These are phyloP conservation scores for Tarsius wallacei DNA, from an alignment of 2,797 vertebrate species.

Conservation along the genomic window DNA sequence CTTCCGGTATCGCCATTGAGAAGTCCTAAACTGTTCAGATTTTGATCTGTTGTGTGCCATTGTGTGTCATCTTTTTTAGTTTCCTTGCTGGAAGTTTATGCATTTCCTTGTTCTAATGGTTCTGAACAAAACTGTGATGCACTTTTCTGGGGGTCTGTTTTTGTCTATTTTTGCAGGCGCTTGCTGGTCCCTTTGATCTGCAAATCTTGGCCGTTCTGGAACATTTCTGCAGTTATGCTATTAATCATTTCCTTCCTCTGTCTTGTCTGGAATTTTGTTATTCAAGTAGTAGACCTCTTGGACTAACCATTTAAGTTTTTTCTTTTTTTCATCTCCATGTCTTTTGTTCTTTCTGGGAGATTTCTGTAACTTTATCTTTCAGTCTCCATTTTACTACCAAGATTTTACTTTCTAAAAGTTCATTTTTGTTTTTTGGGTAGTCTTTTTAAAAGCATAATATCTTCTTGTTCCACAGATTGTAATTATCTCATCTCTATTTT, in stretches of 20 bases:
- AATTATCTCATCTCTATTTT: constrained; percentile 13
- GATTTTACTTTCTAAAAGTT: background rate
- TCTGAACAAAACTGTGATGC: background rate
- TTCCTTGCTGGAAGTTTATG: background rate
- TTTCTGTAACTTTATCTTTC: constrained; percentile 15
- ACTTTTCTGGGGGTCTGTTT: background rate
- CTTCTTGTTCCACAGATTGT: background rate
- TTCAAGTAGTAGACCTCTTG: background rate
- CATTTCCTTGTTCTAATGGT: constrained; percentile 3
- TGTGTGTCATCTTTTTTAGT: background rate
- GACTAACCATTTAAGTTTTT: background rate
- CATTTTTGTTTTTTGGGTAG: background rate
- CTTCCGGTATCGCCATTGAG: background rate
- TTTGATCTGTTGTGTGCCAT: background rate
- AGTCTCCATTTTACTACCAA: constrained; percentile 8
- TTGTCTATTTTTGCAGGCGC: background rate
- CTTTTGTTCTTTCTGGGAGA: background rate
- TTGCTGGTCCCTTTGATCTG: background rate
- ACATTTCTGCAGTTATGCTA: background rate
- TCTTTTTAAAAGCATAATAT: constrained; percentile 10
- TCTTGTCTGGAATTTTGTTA: background rate
- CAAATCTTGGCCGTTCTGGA: background rate
- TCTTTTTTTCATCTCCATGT: background rate
- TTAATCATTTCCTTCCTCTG: background rate
- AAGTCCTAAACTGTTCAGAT: background rate